Evolutionary conservation across 2,797 vertebrate species (phyloP).

Genomic region (Poeciliopsis gracilis): DNA sequence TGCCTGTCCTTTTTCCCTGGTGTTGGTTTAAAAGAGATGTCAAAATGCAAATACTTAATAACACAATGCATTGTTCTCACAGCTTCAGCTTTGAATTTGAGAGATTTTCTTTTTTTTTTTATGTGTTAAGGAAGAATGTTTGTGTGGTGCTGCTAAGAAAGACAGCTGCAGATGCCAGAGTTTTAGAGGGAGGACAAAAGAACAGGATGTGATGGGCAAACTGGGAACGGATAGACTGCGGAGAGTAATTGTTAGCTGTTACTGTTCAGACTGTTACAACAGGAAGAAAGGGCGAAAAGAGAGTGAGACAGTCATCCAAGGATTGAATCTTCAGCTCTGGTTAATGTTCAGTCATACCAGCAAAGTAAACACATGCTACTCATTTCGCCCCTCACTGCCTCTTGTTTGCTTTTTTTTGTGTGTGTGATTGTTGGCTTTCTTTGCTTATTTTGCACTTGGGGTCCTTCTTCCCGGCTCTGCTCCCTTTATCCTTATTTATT

Average conservation of each 20-base stretch:
- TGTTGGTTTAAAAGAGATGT: constrained; percentile 37
- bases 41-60: constrained; percentile 51
- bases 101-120: not conserved
- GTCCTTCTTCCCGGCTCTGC: constrained; percentile 56
- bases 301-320: constrained; percentile 63
- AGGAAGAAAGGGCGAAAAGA: constrained; percentile 42
- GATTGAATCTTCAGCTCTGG: constrained; percentile 53
- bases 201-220: constrained; percentile 34
- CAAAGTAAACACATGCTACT: constrained; percentile 37
- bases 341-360: constrained; percentile 59
- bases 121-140: constrained; percentile 24
- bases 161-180: constrained; percentile 33
- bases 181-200: constrained; percentile 40
- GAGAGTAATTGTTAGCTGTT: constrained; percentile 67
- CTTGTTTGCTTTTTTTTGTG: constrained; percentile 46
- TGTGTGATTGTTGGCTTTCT: constrained; percentile 31
- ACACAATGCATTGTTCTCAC: constrained; percentile 31
- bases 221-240: constrained; percentile 25
- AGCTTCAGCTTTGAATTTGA: constrained; percentile 15
- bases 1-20: not conserved
- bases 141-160: not conserved
- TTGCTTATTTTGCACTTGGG: constrained; percentile 48
- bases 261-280: constrained; percentile 55
- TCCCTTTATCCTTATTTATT: constrained; percentile 79
- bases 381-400: constrained; percentile 40